Conservation (phyloP, 2,113 vertebrate genomes). For the Stercorarius parasiticus region DNA sequence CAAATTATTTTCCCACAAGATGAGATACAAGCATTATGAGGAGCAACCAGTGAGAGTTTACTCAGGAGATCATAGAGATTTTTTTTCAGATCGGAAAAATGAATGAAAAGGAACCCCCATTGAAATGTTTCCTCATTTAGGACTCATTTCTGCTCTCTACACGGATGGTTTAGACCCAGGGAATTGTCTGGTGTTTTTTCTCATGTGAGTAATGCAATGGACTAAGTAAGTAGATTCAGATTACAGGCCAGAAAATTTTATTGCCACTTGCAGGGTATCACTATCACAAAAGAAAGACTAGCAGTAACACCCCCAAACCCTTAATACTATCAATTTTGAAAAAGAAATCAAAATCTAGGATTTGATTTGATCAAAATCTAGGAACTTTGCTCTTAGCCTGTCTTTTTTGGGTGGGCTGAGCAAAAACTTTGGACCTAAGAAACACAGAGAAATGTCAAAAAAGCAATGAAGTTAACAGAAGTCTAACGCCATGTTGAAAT, state of each 20-base stretch:
- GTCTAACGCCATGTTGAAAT: background rate
- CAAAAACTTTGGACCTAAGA: background rate
- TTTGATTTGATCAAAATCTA: too few relatives aligned
- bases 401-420: background rate
- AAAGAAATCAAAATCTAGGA: background rate
- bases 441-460: background rate
- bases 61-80: background rate
- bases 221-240: background rate
- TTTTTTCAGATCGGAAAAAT: background rate
- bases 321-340: background rate
- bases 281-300: background rate
- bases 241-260: background rate
- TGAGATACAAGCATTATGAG: background rate
- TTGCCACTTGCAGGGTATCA: background rate
- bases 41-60: background rate
- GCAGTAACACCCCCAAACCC: background rate
- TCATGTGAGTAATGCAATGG: background rate
- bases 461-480: background rate
- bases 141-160: background rate
- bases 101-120: background rate
- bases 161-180: background rate
- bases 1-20: constrained; percentile 8
- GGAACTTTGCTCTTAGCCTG: background rate
- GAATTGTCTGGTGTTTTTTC: background rate
- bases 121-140: background rate